Conservation (phyloP, 2,888 invertebrate species). For the Drosophila borborema region DNA sequence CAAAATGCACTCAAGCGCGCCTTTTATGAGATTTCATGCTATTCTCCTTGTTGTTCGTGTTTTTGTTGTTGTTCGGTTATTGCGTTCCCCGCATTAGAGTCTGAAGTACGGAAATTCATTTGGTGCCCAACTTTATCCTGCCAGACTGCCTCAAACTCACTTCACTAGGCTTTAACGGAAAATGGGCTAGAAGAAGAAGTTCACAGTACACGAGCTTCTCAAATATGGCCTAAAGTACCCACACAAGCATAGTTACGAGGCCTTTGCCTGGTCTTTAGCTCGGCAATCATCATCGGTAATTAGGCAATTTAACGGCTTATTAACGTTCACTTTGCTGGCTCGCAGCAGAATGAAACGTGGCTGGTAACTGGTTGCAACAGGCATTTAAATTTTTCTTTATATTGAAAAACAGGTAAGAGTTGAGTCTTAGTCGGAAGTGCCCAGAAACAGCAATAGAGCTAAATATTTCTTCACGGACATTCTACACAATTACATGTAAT, state of each 20-base stretch:
- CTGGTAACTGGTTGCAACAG: background rate
- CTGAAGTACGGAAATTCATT: conserved; percentile 44
- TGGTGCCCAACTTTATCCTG: conserved; percentile 12
- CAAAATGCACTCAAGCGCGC: conserved; percentile 55
- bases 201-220: conserved; percentile 20
- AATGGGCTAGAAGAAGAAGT: background rate
- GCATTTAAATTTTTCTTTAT: conserved; percentile 1
- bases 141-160: background rate
- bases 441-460: background rate
- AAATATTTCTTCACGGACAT: background rate
- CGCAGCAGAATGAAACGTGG: background rate
- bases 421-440: too few species aligned
- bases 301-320: conserved; percentile 76
- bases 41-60: conserved; percentile 1
- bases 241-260: background rate
- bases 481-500: background rate
- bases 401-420: too few species aligned
- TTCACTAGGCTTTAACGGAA: conserved; percentile 16
- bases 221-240: conserved; percentile 30
- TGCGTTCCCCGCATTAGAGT: conserved; percentile 51
- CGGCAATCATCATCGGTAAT: conserved; percentile 65
- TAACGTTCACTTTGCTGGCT: conserved; percentile 46
- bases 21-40: conserved; percentile 44
- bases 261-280: conserved; percentile 11
- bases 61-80: conserved; percentile 38